A percentile compares a stretch with the other conserved stretches of the same genome.
Conservation (phyloP, 2,113 vertebrate species). For the Ceyx cyanopectus region DNA sequence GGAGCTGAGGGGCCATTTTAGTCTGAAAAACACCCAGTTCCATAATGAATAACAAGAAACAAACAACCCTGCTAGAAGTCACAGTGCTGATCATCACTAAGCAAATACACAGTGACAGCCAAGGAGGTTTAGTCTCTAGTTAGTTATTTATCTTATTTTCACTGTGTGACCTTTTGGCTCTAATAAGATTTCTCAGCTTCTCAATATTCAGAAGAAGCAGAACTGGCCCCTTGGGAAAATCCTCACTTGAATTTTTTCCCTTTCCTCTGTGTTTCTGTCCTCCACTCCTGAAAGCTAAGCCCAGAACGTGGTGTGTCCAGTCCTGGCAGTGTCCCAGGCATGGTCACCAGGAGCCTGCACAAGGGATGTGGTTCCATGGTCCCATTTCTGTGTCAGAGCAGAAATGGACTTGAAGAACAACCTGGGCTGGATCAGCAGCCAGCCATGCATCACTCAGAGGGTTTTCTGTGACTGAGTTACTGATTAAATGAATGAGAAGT, state of each 20-base stretch:
- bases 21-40: background rate
- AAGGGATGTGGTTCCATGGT: background rate
- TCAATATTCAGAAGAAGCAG: background rate
- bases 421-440: background rate
- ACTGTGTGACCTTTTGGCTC: background rate
- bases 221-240: background rate
- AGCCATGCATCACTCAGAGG: background rate
- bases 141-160: background rate
- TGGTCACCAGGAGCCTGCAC: background rate
- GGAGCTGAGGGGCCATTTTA: background rate
- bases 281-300: background rate
- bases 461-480: background rate
- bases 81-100: background rate
- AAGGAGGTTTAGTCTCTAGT: background rate
- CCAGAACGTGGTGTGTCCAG: background rate
- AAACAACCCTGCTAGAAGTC: background rate
- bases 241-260: background rate
- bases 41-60: background rate
- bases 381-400: background rate
- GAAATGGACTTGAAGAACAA: background rate
- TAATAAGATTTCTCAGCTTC: background rate
- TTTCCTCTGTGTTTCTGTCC: background rate
- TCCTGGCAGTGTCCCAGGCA: background rate
- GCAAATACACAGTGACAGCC: background rate
- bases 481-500: background rate